A percentile compares a stretch with the other conserved stretches of the same genome.
Evolutionary conservation across 2,113 vertebrate species (phyloP).

Genomic region (Saccopteryx leptura): DNA sequence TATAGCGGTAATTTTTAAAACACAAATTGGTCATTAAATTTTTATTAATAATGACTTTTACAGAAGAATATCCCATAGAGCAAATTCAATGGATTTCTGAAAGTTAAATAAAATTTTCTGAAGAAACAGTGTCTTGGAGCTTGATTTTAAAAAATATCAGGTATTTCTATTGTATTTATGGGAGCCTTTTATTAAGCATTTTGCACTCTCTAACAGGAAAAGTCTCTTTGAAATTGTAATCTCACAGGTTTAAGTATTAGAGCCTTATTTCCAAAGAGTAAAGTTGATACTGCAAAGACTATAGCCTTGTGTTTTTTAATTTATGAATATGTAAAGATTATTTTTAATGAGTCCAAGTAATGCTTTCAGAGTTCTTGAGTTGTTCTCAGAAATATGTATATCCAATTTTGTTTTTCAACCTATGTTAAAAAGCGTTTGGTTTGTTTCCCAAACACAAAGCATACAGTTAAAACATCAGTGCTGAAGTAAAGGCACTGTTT

Average conservation of each 20-base stretch:
- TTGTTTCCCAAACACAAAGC: neutral
- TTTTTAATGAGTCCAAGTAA: conserved; percentile 11
- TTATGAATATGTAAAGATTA: neutral
- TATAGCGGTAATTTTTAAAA: neutral
- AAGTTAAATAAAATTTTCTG: neutral
- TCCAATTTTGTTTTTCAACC: neutral
- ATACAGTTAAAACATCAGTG: conserved; percentile 41
- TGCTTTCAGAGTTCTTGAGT: neutral
- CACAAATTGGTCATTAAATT: neutral
- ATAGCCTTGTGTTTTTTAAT: neutral
- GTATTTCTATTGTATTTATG: neutral
- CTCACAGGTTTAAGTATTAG: neutral
- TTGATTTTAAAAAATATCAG: neutral
- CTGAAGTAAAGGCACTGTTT: neutral
- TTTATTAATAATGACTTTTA: neutral
- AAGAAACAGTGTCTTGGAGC: neutral
- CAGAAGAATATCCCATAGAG: neutral
- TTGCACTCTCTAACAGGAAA: neutral
- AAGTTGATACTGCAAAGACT: neutral
- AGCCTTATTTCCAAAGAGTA: neutral
- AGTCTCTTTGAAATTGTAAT: neutral
- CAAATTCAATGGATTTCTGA: neutral
- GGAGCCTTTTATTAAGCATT: neutral
- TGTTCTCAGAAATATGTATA: neutral
- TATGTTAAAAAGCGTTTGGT: neutral